These are phyloP conservation scores for Diploscapter pachys DNA, from an alignment of 1,140 invertebrate species.

Conservation along the genomic window DNA sequence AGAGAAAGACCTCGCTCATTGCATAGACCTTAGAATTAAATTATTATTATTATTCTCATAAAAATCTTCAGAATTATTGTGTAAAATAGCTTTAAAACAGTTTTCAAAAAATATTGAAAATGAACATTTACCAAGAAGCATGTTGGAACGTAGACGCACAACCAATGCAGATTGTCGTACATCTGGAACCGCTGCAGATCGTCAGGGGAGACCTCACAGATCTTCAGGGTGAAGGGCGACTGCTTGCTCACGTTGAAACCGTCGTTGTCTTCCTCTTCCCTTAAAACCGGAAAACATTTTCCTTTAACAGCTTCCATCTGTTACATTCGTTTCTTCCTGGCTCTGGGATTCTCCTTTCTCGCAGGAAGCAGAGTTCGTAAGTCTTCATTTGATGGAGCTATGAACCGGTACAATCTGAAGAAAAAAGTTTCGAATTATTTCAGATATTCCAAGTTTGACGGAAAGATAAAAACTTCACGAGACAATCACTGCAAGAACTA, in stretches of 20 bases:
- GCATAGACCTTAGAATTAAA: constrained; percentile 1
- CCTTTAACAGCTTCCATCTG: not conserved
- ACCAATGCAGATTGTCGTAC: constrained; percentile 29
- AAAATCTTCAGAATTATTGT: not conserved
- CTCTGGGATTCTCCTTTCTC: constrained; percentile 12
- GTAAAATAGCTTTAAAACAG: not conserved
- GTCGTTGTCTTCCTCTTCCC: constrained; percentile 28
- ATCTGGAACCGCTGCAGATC: constrained; percentile 27
- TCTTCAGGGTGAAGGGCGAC: constrained; percentile 15
- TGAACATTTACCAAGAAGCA: constrained; percentile 8
- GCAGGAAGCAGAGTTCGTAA: constrained; percentile 25
- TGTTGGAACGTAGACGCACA: constrained; percentile 25
- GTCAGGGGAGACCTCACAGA: constrained; percentile 7
- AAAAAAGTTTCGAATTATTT: not conserved
- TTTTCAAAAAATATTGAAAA: not conserved
- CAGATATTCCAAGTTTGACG: constrained; percentile 6
- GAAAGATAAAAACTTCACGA: no score
- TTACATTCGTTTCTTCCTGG: constrained; percentile 13
- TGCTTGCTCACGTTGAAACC: constrained; percentile 31
- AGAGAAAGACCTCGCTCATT: constrained; percentile 24
- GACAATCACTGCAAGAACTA: no score
- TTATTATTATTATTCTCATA: no score
- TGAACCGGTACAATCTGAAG: constrained; percentile 24
- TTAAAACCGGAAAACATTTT: not conserved
- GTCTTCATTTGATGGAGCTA: constrained; percentile 32